Evolutionary conservation across 2,888 invertebrate genomes (phyloP).

Genomic region (Zootermopsis nevadensis): DNA sequence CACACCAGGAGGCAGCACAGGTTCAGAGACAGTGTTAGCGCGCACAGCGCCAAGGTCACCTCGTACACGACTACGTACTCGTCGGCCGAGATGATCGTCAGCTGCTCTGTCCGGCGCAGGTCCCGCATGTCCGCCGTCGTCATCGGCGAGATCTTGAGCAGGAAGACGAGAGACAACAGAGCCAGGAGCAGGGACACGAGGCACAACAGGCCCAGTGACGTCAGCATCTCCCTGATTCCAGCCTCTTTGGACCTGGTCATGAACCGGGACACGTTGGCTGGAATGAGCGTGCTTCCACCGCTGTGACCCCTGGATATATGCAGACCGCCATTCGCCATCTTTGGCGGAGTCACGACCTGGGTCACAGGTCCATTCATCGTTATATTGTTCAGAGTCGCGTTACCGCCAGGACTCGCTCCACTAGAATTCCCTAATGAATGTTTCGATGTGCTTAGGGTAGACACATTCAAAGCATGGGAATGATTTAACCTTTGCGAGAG

Average conservation of each 20-base stretch:
- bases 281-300: slow-evolving; percentile 48
- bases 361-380: slow-evolving; percentile 65
- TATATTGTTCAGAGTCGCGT: slow-evolving; percentile 56
- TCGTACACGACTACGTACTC: slow-evolving; percentile 91
- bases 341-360: slow-evolving; percentile 56
- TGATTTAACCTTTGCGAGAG: slow-evolving; percentile 60
- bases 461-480: slow-evolving; percentile 55
- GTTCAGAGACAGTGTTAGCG: slow-evolving; percentile 87
- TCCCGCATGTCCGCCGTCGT: slow-evolving; percentile 66
- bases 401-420: slow-evolving; percentile 66
- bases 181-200: slow-evolving; percentile 87
- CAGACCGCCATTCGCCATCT: slow-evolving; percentile 67
- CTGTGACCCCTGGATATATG: slow-evolving; percentile 67
- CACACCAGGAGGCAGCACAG: slow-evolving; percentile 92
- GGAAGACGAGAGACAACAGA: slow-evolving; percentile 83
- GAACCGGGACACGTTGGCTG: slow-evolving; percentile 52
- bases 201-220: slow-evolving; percentile 86
- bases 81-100: slow-evolving; percentile 73
- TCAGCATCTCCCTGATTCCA: slow-evolving; percentile 82
- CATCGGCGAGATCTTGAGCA: slow-evolving; percentile 84
- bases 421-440: slow-evolving; percentile 71
- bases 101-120: slow-evolving; percentile 68
- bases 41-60: slow-evolving; percentile 90
- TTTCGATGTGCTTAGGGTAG: slow-evolving; percentile 74
- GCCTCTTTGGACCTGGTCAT: slow-evolving; percentile 64